These are phyloP conservation scores for Melanchra persicariae DNA, from an alignment of 2,888 invertebrate species.

Conservation along the genomic window DNA sequence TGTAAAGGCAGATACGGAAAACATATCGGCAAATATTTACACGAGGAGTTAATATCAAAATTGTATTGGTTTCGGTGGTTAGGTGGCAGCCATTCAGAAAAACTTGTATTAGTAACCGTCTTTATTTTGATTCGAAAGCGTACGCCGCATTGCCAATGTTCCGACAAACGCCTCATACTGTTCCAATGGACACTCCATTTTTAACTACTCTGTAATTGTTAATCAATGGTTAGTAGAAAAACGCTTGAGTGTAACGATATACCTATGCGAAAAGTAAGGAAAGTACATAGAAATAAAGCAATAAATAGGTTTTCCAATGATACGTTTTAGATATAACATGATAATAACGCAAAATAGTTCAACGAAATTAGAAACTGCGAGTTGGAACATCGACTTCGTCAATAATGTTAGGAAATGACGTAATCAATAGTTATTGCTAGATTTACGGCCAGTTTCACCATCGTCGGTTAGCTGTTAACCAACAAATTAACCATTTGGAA, in stretches of 20 bases:
- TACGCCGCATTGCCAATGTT: not conserved
- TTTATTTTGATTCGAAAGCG: too few relatives aligned
- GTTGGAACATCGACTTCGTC: constrained; percentile 29
- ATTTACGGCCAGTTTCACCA: constrained; percentile 6
- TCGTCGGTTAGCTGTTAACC: not conserved
- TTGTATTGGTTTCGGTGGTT: not conserved
- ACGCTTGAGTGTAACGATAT: constrained; percentile 27
- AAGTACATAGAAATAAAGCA: constrained; percentile 35
- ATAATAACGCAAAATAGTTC: constrained; percentile 12
- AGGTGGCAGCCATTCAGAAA: too few relatives aligned
- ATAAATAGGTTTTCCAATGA: constrained; percentile 45
- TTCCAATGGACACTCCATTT: constrained; percentile 23
- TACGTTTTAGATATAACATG: constrained; percentile 17
- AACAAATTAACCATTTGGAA: not conserved
- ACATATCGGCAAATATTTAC: not conserved
- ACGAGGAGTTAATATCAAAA: too few relatives aligned
- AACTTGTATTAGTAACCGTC: too few relatives aligned
- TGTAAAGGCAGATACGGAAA: not conserved
- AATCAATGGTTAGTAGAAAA: constrained; percentile 5
- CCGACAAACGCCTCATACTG: not conserved
- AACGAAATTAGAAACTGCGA: constrained; percentile 44
- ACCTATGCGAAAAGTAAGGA: not conserved
- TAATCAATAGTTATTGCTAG: constrained; percentile 33
- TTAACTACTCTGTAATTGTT: constrained; percentile 18
- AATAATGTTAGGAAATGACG: constrained; percentile 20